Conservation (phyloP, 2,113 vertebrate species). For the Accipiter cooperii region DNA sequence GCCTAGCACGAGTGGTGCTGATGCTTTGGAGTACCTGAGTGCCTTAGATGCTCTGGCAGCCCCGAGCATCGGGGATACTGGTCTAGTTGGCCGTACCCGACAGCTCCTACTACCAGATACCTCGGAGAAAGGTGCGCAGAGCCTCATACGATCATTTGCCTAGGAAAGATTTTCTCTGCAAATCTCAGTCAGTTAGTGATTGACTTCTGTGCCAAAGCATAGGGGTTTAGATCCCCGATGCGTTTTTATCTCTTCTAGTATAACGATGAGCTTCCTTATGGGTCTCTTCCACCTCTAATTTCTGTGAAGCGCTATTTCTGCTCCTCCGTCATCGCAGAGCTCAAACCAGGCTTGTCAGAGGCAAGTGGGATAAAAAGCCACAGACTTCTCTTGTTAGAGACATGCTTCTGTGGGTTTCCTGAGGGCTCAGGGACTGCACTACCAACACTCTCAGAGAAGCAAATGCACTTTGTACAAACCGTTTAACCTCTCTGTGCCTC, state of each 20-base stretch:
- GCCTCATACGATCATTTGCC: neutral
- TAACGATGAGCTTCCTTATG: neutral
- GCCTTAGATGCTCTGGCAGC: neutral
- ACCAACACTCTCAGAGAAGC: neutral
- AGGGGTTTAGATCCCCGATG: rapidly evolving
- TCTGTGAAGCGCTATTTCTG: neutral
- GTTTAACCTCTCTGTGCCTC: conserved; percentile 9
- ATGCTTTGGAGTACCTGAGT: neutral
- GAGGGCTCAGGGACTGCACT: neutral
- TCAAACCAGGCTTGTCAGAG: neutral
- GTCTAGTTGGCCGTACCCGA: rapidly evolving
- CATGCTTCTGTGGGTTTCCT: neutral
- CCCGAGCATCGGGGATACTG: neutral
- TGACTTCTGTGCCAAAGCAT: neutral
- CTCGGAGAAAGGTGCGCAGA: neutral
- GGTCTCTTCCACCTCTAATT: neutral
- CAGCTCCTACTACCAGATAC: neutral
- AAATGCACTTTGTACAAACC: neutral
- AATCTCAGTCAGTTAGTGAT: neutral
- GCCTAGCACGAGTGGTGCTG: neutral
- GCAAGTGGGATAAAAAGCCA: neutral
- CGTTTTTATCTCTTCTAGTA: neutral
- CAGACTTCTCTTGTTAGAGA: neutral
- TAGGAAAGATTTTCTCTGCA: neutral
- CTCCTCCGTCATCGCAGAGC: neutral